Percentiles rank a stretch among this genome's conserved stretches.
Evolutionary conservation across 2,888 invertebrate species (phyloP).

Genomic region (Opisthograptis luteolata): DNA sequence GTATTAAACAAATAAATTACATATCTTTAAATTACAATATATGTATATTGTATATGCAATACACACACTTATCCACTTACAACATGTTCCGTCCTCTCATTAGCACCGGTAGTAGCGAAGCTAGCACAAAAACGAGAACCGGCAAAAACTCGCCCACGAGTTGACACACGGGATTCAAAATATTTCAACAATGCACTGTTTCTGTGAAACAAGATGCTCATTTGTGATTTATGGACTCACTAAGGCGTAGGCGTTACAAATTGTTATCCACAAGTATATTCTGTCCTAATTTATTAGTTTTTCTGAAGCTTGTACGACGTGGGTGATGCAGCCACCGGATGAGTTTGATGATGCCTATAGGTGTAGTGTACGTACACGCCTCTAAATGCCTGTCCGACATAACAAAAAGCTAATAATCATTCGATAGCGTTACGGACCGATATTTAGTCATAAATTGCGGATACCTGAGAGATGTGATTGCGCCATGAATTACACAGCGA

Average conservation of each 20-base stretch:
- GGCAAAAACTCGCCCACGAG: constrained; percentile 66
- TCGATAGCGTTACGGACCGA: constrained; percentile 51
- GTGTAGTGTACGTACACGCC: too few species aligned
- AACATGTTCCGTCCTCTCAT: constrained; percentile 58
- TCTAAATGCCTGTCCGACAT: constrained; percentile 35
- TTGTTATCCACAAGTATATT: constrained; percentile 65
- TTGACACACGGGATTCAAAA: constrained; percentile 78
- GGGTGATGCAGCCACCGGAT: constrained; percentile 38
- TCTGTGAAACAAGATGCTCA: constrained; percentile 73
- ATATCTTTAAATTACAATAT: too few species aligned
- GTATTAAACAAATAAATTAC: too few species aligned
- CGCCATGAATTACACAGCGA: constrained; percentile 66
- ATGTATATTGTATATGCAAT: too few species aligned
- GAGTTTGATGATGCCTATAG: constrained; percentile 34
- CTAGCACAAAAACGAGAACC: constrained; percentile 55
- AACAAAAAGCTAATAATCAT: constrained; percentile 54
- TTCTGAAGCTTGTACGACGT: constrained; percentile 48
- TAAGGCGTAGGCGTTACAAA: constrained; percentile 74
- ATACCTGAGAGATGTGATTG: constrained; percentile 67
- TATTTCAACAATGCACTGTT: constrained; percentile 77
- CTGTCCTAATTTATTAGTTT: constrained; percentile 58
- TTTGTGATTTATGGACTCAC: constrained; percentile 70
- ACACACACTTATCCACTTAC: constrained; percentile 27
- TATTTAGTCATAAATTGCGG: constrained; percentile 65
- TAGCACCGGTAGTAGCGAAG: constrained; percentile 62